These are phyloP conservation scores for Rattus rattus DNA, from an alignment of 2,113 vertebrate genomes.

Conservation along the genomic window DNA sequence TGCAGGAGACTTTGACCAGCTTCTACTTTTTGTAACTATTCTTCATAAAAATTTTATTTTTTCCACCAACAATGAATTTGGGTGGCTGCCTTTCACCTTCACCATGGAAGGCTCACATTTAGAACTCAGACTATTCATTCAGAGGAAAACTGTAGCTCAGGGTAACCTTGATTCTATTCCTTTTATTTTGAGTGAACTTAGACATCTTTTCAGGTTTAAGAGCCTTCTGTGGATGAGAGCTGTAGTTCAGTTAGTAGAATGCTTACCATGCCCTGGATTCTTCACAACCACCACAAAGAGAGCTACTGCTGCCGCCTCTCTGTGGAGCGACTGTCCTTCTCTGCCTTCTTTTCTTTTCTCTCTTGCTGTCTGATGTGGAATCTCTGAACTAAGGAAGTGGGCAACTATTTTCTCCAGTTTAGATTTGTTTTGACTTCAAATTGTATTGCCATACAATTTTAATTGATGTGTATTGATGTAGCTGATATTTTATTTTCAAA, in stretches of 20 bases:
- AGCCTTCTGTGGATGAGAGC: neutral
- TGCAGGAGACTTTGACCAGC: neutral
- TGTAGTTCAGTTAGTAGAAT: neutral
- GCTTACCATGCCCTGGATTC: neutral
- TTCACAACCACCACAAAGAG: neutral
- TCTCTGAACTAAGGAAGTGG: neutral
- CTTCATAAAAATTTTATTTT: neutral
- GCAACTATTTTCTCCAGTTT: neutral
- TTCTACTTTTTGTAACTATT: neutral
- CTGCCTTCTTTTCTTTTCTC: neutral
- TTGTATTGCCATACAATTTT: neutral
- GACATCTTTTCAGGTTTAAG: neutral
- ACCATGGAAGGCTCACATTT: neutral
- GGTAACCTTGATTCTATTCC: neutral
- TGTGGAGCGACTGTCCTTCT: neutral
- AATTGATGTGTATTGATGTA: neutral
- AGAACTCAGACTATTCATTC: constrained; percentile 11
- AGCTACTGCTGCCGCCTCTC: neutral
- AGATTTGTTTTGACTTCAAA: constrained; percentile 32
- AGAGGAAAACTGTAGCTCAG: neutral
- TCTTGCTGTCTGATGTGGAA: neutral
- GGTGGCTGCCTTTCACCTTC: neutral
- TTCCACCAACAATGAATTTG: neutral
- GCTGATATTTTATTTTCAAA: neutral
- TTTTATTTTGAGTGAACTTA: neutral